These are phyloP conservation scores for Mantis religiosa DNA, from an alignment of 2,888 invertebrate genomes.

Conservation along the genomic window DNA sequence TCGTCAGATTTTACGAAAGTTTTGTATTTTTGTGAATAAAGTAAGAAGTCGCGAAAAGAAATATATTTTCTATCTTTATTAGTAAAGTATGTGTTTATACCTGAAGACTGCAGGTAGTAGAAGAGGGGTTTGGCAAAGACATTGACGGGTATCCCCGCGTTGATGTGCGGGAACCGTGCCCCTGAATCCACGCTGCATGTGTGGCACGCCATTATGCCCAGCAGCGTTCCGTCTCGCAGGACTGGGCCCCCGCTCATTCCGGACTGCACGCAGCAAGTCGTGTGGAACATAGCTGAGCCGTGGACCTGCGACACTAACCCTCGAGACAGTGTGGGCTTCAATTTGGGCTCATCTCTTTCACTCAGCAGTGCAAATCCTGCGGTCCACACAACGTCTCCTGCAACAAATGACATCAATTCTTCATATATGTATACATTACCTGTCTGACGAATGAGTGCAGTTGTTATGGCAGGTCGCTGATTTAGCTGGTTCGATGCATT, in stretches of 20 bases:
- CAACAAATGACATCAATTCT: conserved; percentile 17
- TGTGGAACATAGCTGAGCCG: conserved; percentile 51
- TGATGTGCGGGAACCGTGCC: conserved; percentile 55
- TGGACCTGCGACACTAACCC: conserved; percentile 48
- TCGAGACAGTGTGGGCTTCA: conserved; percentile 51
- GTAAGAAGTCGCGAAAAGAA: too few relatives aligned
- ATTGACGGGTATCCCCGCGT: conserved; percentile 56
- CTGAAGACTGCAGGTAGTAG: conserved; percentile 48
- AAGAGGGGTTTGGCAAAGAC: conserved; percentile 46
- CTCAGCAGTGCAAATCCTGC: conserved; percentile 59
- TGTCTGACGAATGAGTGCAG: too few relatives aligned
- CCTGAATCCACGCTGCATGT: conserved; percentile 48
- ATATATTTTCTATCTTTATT: too few relatives aligned
- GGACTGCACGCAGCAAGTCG: conserved; percentile 60
- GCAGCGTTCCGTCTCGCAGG: conserved; percentile 42
- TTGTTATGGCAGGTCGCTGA: too few relatives aligned
- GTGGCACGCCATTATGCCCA: conserved; percentile 57
- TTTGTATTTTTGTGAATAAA: too few relatives aligned
- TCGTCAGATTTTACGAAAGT: too few relatives aligned
- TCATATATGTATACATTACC: too few relatives aligned
- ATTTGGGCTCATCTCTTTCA: conserved; percentile 44
- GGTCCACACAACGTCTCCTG: conserved; percentile 56
- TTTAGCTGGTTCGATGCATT: too few relatives aligned
- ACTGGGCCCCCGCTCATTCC: conserved; percentile 63
- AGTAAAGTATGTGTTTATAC: too few relatives aligned